These are phyloP conservation scores for Lasioglossum albipes DNA, from an alignment of 1,140 invertebrate species.

Conservation along the genomic window DNA sequence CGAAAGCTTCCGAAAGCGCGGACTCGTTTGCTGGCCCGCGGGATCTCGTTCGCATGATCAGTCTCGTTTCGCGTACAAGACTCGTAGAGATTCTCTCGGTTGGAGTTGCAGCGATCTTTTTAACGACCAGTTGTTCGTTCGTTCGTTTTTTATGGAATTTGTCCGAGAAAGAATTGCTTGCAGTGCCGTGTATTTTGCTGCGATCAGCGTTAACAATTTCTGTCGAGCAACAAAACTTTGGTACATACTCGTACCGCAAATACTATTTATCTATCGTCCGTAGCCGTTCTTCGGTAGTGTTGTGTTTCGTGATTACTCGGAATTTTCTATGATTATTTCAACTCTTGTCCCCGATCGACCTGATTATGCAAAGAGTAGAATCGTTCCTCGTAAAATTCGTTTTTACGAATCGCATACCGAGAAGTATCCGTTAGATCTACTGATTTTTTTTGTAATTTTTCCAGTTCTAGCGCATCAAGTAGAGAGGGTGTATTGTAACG, in stretches of 20 bases:
- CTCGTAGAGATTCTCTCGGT: not conserved
- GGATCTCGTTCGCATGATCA: not conserved
- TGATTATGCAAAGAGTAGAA: not conserved
- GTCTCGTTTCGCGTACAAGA: too few relatives aligned
- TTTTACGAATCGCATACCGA: not conserved
- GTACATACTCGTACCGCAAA: too few relatives aligned
- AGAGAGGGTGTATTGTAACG: not conserved
- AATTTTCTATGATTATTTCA: not conserved
- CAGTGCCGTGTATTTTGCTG: too few relatives aligned
- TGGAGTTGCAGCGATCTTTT: not conserved
- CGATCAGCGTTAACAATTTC: too few relatives aligned
- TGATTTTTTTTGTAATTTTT: not conserved
- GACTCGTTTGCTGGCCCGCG: not conserved
- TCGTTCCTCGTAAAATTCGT: not conserved
- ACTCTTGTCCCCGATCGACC: not conserved
- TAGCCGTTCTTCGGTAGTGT: not conserved
- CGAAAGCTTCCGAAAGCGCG: not conserved
- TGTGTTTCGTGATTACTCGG: not conserved
- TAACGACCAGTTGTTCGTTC: not conserved
- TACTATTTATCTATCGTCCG: not conserved
- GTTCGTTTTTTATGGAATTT: not conserved
- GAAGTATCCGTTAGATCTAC: not conserved
- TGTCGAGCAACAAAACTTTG: too few relatives aligned
- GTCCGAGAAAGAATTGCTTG: too few relatives aligned
- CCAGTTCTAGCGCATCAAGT: not conserved